A percentile compares a stretch with the other conserved stretches of the same genome.
Conservation (phyloP, 2,113 vertebrate genomes). For the Sinocyclocheilus maitianheensis region DNA sequence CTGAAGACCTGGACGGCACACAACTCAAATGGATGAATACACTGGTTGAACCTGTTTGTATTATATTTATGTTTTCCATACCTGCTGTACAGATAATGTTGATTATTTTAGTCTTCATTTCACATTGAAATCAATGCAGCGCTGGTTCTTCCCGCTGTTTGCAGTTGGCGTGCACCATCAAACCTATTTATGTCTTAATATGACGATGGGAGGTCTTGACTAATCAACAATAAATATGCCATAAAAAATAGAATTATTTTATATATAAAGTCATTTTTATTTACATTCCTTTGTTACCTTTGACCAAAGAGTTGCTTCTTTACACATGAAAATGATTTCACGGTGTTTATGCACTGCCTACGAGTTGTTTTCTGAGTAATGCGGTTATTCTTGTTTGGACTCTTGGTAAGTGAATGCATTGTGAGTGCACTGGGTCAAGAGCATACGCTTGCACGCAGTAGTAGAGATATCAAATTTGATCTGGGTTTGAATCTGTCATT, state of each 20-base stretch:
- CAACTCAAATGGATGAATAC: not conserved
- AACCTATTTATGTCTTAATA: constrained; percentile 44
- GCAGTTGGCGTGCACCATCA: constrained; percentile 20
- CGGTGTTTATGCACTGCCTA: not conserved
- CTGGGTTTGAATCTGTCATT: not conserved
- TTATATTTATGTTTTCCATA: constrained; percentile 33
- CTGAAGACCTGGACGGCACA: not conserved
- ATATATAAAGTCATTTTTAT: constrained; percentile 36
- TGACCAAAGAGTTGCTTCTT: constrained; percentile 43
- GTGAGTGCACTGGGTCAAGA: not conserved
- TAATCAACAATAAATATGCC: constrained; percentile 38
- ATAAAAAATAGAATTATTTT: not conserved
- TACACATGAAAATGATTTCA: not conserved
- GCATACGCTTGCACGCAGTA: not conserved
- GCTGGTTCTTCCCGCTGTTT: not conserved
- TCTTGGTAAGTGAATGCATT: not conserved
- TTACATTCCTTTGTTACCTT: constrained; percentile 23
- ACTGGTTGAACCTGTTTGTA: constrained; percentile 2
- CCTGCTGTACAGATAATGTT: constrained; percentile 22
- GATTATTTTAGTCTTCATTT: constrained; percentile 37
- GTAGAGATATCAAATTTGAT: not conserved
- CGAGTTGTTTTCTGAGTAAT: not conserved
- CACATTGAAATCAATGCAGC: constrained; percentile 54
- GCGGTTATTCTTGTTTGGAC: not conserved
- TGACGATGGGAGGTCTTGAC: constrained; percentile 34